phyloP scores from a whole-genome alignment of 2,888 invertebrate species.

The Dicyrtomina minuta region DNA sequence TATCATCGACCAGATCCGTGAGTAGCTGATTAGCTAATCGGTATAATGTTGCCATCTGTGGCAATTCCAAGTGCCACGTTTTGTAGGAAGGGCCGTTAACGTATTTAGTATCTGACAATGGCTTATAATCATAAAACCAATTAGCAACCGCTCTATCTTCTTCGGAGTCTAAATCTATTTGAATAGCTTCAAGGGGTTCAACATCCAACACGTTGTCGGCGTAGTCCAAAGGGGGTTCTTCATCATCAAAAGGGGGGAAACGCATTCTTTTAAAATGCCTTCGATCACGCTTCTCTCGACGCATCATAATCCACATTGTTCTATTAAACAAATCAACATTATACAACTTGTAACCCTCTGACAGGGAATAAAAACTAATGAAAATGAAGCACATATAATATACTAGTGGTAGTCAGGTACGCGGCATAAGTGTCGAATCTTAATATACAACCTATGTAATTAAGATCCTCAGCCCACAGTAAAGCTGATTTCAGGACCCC shows the following conservation, averaged over 20 bases:
- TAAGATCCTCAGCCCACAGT: constrained; percentile 46
- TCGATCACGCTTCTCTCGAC: constrained; percentile 96
- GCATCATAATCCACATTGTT: constrained; percentile 99
- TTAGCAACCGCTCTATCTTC: constrained; percentile 87
- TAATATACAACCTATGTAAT: background rate
- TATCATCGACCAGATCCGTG: constrained; percentile 96
- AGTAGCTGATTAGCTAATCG: constrained; percentile 95
- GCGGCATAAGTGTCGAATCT: constrained; percentile 22
- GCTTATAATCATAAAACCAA: constrained; percentile 99
- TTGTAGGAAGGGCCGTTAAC: constrained; percentile 93
- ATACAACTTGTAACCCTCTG: too few species aligned
- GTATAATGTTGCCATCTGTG: constrained; percentile 97
- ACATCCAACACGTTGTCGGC: constrained; percentile 99
- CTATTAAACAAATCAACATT: constrained; percentile 59
- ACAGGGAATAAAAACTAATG: too few species aligned
- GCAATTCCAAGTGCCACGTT: constrained; percentile 91
- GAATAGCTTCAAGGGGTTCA: constrained; percentile 97
- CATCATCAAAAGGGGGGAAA: constrained; percentile 99
- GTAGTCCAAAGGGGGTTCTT: constrained; percentile 98
- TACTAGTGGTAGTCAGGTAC: constrained; percentile 3
- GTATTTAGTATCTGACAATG: constrained; percentile 84
- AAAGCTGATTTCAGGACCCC: constrained; percentile 52
- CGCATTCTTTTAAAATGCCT: constrained; percentile 99
- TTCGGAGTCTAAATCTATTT: constrained; percentile 94
- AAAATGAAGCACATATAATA: too few species aligned